Base-by-base conservation (phyloP, 2,888 invertebrate species). In the Cheilosia pagana region DNA sequence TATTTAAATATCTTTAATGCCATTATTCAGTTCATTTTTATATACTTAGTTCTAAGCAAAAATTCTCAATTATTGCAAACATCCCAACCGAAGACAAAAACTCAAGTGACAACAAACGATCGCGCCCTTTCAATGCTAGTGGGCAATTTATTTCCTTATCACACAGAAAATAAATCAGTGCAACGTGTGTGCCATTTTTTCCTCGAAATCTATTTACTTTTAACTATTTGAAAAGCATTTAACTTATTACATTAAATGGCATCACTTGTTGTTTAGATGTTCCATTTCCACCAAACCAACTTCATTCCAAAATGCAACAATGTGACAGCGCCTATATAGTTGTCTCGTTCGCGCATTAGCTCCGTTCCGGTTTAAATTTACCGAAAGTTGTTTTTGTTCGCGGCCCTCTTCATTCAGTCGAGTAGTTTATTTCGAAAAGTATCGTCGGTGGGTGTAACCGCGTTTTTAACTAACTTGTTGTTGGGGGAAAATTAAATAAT, bases 381-480 rank as follows among this genome's bases (percentile, higher is more conserved):
- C 35, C 43, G 45, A 67, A 62, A 70, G 59, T 83, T 83, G 78
- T 83, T 83, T 74, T 78, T 78, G 45, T 77, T 82, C 68, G 53
- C 59, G 45, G 43, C 57, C 67, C 63, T 45, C 72, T 68, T 72
- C 72, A 77, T 57, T 72, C 72, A 77, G 72, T 78, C 53, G 63
- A 68, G 31, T 39, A 16, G 60, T 67, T 72, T 62, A 62, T 72
- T 67, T 68, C 67, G 67, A 59, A 45, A 25, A 35, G 59, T 4
- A 50, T 53, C 14, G 70, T 74, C 31, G 78, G 62, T 68, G 68
- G 59, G 63, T 83, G 74, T 72, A 57, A 63, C 41, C 63, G 57
- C 31, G 52, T 53, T 67, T 67, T 10, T 3, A 48, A 62, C 41
- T 60, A 71, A 67, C 67, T 77, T 68, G 63, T 78, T 78, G 50